Conservation (phyloP, 2,113 vertebrate species). For the Variabilichromis moorii region DNA sequence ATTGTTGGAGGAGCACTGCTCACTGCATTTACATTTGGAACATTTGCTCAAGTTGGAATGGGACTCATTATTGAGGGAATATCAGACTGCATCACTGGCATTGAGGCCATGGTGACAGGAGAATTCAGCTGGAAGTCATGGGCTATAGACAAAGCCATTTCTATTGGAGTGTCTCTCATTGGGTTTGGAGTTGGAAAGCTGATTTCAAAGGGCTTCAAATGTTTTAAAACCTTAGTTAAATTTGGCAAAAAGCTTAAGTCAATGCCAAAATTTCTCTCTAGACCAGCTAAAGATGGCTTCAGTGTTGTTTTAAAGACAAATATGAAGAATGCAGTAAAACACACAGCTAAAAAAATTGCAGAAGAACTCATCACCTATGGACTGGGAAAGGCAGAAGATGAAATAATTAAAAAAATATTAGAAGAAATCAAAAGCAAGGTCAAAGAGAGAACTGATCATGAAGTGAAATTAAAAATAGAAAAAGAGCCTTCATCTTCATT, state of each 20-base stretch:
- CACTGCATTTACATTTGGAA: background rate
- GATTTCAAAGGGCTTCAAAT: background rate
- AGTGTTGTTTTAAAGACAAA: rapidly evolving
- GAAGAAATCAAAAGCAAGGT: too few relatives aligned
- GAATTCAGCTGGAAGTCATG: slow-evolving; percentile 3
- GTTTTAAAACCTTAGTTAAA: rapidly evolving
- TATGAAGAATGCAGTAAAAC: too few relatives aligned
- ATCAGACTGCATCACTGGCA: background rate
- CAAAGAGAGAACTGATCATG: too few relatives aligned
- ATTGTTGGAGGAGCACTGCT: background rate
- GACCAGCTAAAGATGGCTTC: background rate
- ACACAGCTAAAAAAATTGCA: too few relatives aligned
- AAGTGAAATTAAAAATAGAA: too few relatives aligned
- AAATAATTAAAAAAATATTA: too few relatives aligned
- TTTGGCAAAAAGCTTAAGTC: background rate
- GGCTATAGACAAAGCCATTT: background rate
- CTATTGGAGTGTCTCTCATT: background rate
- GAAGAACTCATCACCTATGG: too few relatives aligned
- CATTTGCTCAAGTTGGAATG: background rate
- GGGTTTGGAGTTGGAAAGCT: slow-evolving; percentile 12
- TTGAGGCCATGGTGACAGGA: background rate
- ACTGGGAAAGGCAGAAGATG: too few relatives aligned
- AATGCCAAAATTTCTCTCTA: background rate
- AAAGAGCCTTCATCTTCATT: background rate
- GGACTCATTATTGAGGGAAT: background rate